Percentiles rank a stretch among this genome's conserved stretches.
phyloP scores from a whole-genome alignment of 2,797 vertebrate species.

The Typhlichthys eigenmanni region DNA sequence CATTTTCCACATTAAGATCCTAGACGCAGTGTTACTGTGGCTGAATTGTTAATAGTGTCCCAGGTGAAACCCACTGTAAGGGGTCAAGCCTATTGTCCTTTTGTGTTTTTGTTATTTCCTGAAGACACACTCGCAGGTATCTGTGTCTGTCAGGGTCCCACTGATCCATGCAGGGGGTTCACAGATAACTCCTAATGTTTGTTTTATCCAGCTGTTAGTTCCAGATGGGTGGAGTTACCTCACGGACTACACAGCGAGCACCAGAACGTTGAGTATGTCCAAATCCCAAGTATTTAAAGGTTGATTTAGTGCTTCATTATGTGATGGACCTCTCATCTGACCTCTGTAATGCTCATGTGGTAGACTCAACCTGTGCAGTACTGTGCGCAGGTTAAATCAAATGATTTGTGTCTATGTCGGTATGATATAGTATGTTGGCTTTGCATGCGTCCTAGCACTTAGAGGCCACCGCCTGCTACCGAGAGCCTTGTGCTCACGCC shows the following conservation, averaged over 20 bases:
- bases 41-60: conserved; percentile 34
- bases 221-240: conserved; percentile 3
- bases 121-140: conserved; percentile 24
- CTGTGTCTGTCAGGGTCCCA: not conserved
- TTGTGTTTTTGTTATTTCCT: conserved; percentile 52
- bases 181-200: conserved; percentile 2
- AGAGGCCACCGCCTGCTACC: no score
- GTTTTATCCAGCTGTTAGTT: conserved; percentile 35
- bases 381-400: conserved; percentile 21
- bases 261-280: not conserved
- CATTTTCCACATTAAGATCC: conserved; percentile 75
- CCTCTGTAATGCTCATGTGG: not conserved
- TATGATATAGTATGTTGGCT: conserved; percentile 22
- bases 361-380: conserved; percentile 5
- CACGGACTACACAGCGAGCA: not conserved
- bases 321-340: not conserved
- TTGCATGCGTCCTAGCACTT: conserved; percentile 1
- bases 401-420: not conserved
- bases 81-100: conserved; percentile 39
- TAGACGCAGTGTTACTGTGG: conserved; percentile 59
- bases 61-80: conserved; percentile 34
- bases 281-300: not conserved
- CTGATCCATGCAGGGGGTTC: conserved; percentile 5
- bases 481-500: conserved; percentile 56
- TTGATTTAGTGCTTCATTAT: not conserved